Evolutionary conservation across 2,797 vertebrate genomes (phyloP).

Genomic region (Scomberomorus guttatus): DNA sequence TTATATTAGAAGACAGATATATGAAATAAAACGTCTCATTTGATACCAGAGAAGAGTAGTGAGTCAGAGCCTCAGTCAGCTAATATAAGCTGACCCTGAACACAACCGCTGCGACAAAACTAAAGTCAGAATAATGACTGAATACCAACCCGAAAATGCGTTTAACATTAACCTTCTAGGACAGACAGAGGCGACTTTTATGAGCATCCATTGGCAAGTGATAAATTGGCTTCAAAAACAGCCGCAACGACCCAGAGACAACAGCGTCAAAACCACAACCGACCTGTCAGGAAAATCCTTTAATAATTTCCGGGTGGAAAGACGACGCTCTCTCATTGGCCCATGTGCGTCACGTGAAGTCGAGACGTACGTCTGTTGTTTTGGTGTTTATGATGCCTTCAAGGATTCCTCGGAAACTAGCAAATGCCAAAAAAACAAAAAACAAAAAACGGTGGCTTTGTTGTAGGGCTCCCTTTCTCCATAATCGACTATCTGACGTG

Average conservation of each 20-base stretch:
- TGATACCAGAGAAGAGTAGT: not conserved
- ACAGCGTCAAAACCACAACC: conserved; percentile 27
- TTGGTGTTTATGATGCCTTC: conserved; percentile 34
- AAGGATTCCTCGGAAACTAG: fast-evolving
- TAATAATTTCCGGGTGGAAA: conserved; percentile 75
- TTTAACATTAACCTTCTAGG: conserved; percentile 6
- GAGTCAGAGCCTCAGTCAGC: conserved; percentile 14
- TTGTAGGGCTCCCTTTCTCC: not conserved
- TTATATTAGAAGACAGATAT: not conserved
- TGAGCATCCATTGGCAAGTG: not conserved
- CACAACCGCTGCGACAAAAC: conserved; percentile 40
- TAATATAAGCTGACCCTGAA: conserved; percentile 34
- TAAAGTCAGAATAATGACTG: conserved; percentile 8
- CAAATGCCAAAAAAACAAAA: fast-evolving
- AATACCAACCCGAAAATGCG: conserved; percentile 30
- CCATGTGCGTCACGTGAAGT: conserved; percentile 37
- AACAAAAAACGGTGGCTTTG: not conserved
- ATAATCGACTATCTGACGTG: not conserved
- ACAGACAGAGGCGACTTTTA: not conserved
- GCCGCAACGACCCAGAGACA: not conserved
- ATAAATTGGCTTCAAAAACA: not conserved
- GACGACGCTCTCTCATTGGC: conserved; percentile 70
- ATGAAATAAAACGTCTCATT: not conserved
- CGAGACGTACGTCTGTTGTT: conserved; percentile 30
- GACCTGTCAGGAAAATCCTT: conserved; percentile 62